Evolutionary conservation across 2,888 invertebrate species (phyloP).

Genomic region (Empis livida): DNA sequence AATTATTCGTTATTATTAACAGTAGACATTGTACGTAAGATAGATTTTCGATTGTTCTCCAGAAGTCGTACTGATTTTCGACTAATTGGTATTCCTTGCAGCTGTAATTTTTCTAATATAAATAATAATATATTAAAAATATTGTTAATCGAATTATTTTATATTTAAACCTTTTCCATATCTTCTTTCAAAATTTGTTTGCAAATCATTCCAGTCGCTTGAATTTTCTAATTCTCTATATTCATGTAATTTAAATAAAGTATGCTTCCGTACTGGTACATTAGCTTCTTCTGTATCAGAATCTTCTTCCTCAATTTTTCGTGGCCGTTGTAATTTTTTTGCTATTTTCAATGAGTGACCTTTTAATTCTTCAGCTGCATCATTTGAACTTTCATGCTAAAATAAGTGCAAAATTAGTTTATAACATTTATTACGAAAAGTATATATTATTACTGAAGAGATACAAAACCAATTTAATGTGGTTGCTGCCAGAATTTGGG

Average conservation of each 20-base stretch:
- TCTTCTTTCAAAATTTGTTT: slow-evolving; percentile 30
- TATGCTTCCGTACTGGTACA: slow-evolving; percentile 24
- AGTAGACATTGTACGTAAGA: no score
- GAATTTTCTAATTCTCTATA: slow-evolving; percentile 22
- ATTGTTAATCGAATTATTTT: background rate
- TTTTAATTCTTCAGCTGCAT: slow-evolving; percentile 40
- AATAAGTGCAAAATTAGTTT: background rate
- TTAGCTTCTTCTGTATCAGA: slow-evolving; percentile 16
- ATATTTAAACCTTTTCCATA: slow-evolving; percentile 23
- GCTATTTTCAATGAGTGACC: slow-evolving; percentile 50
- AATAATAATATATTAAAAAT: background rate
- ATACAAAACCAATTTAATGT: slow-evolving; percentile 39
- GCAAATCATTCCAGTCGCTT: slow-evolving; percentile 30
- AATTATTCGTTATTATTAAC: no score
- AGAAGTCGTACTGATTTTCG: slow-evolving; percentile 29
- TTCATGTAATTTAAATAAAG: slow-evolving; percentile 28
- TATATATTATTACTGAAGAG: slow-evolving; percentile 19
- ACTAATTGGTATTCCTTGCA: slow-evolving; percentile 27
- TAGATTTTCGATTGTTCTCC: slow-evolving; percentile 16
- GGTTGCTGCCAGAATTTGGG: slow-evolving; percentile 60
- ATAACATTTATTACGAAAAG: background rate
- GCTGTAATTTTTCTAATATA: slow-evolving; percentile 21
- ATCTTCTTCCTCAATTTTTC: slow-evolving; percentile 29
- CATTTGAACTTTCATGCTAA: slow-evolving; percentile 15
- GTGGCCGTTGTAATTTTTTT: slow-evolving; percentile 39